Percentiles rank a stretch among this genome's conserved stretches.
Conservation (phyloP, 2,888 invertebrate species). For the Synergus itoensis region DNA sequence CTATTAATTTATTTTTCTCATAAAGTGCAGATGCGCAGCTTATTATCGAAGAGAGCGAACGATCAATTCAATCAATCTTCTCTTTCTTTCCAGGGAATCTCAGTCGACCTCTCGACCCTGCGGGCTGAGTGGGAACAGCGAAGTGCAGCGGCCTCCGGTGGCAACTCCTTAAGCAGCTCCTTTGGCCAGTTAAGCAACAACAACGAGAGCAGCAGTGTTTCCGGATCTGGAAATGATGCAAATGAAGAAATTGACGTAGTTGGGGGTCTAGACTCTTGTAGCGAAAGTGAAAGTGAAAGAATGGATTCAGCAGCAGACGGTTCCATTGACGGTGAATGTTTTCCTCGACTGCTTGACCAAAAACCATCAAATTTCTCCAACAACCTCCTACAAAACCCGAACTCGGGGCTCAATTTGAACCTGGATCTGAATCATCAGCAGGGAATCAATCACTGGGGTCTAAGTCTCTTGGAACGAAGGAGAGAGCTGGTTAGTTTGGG, state of each 20-base stretch:
- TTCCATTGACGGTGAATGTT: slow-evolving; percentile 82
- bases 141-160: slow-evolving; percentile 78
- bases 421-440: slow-evolving; percentile 73
- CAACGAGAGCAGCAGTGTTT: slow-evolving; percentile 76
- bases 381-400: slow-evolving; percentile 61
- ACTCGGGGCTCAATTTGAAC: slow-evolving; percentile 62
- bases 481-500: slow-evolving; percentile 74
- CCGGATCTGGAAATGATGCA: slow-evolving; percentile 75
- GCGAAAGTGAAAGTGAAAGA: slow-evolving; percentile 82
- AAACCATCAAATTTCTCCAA: slow-evolving; percentile 61
- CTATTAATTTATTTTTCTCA: slow-evolving; percentile 33
- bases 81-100: slow-evolving; percentile 82
- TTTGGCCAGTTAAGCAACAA: slow-evolving; percentile 68
- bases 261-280: slow-evolving; percentile 87
- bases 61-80: slow-evolving; percentile 38
- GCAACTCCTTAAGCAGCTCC: slow-evolving; percentile 80
- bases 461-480: slow-evolving; percentile 78
- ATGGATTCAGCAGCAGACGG: slow-evolving; percentile 79
- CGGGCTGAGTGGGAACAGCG: slow-evolving; percentile 91
- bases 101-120: slow-evolving; percentile 91
- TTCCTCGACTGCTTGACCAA: slow-evolving; percentile 72
- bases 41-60: slow-evolving; percentile 12
- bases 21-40: slow-evolving; percentile 3
- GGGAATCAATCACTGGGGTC: slow-evolving; percentile 74
- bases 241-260: slow-evolving; percentile 88